Evolutionary conservation across 2,888 invertebrate genomes (phyloP), one percentile per base, ranked within the genome.

Genomic region (Drosophila mercatorum): DNA sequence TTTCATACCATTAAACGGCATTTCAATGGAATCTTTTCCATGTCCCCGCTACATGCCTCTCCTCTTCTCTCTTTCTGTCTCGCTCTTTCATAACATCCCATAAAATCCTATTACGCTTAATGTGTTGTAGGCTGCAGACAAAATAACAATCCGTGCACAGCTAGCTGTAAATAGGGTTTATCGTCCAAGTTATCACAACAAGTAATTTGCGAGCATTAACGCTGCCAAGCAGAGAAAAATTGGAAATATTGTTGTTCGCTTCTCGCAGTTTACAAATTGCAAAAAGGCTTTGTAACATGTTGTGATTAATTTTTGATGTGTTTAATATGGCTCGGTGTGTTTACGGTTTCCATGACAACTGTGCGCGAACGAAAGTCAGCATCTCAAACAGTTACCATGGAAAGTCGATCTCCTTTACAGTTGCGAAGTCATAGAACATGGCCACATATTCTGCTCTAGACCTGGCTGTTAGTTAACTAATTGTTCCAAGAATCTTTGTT

Each of bases 71-170:
- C 3, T 38, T 12, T 12, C 7, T 11, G 17, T 36, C 43, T 56
- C 44, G 5, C 47, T 10, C n/a, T n/a, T 36, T 14, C 56, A 57
- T 44, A 49, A 58, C 68, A 64, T 36, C 53, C 81, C 74, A 81
- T 81, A 55, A 83, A 80, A 78, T 84, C 84, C 66, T 81, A 80
- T 83, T 87, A 83, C 63, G 52, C 56, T 52, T 49, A 80, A 72
- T 76, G 70, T 65, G 64, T 69, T 75, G 59, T 67, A 60, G 59
- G 64, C 61, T 46, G 43, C 40, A 56, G 52, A 63, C 38, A 63
- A 47, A 63, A 47, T n/a, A 51, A 22, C 55, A 72, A 67, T 64
- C 52, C 62, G 55, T 44, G 49, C 62, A 53, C 26, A 55, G 49
- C 49, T n/a, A 71, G 62, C 75, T 64, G 72, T 73, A 77, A 77